Evolutionary conservation across 2,888 invertebrate genomes (phyloP).

Genomic region (Torymus auratus): DNA sequence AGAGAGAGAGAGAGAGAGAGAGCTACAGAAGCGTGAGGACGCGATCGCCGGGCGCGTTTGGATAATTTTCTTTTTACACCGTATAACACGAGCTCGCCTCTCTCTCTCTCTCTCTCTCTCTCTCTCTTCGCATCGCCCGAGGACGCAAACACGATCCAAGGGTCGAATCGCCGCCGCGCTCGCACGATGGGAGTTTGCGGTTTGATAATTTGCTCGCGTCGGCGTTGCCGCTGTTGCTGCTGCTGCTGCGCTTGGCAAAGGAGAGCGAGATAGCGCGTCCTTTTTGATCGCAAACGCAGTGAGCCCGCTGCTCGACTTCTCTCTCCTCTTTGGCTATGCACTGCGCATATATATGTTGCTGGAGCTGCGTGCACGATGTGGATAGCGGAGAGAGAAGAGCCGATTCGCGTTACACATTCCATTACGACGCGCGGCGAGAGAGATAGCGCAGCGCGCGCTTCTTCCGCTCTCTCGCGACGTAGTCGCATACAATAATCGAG

Average conservation of each 20-base stretch:
- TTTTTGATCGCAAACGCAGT: conserved; percentile 17
- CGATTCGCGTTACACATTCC: conserved; percentile 30
- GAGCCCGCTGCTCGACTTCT: conserved; percentile 11
- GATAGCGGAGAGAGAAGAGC: too few species aligned
- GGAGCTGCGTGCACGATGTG: too few species aligned
- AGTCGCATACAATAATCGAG: conserved; percentile 5
- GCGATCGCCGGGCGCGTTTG: conserved; percentile 14
- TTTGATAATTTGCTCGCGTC: conserved; percentile 53
- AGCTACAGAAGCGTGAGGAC: conserved; percentile 12
- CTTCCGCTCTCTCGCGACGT: neutral
- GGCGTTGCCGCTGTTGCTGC: neutral
- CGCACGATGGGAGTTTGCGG: conserved; percentile 54
- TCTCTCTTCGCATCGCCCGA: conserved; percentile 9
- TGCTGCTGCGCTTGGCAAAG: neutral
- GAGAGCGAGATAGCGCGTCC: conserved; percentile 23
- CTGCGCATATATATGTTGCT: too few species aligned
- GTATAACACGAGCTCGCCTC: conserved; percentile 1
- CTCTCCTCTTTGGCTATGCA: neutral
- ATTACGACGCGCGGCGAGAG: neutral
- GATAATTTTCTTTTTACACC: conserved; percentile 52
- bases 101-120: conserved; percentile 1
- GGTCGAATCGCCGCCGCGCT: conserved; percentile 34
- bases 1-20: neutral
- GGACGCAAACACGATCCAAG: conserved; percentile 31
- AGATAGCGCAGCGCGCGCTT: neutral